A percentile compares a stretch with the other conserved stretches of the same genome.
Evolutionary conservation across 2,888 invertebrate species (phyloP).

Genomic region (Ornithoptera alexandrae): DNA sequence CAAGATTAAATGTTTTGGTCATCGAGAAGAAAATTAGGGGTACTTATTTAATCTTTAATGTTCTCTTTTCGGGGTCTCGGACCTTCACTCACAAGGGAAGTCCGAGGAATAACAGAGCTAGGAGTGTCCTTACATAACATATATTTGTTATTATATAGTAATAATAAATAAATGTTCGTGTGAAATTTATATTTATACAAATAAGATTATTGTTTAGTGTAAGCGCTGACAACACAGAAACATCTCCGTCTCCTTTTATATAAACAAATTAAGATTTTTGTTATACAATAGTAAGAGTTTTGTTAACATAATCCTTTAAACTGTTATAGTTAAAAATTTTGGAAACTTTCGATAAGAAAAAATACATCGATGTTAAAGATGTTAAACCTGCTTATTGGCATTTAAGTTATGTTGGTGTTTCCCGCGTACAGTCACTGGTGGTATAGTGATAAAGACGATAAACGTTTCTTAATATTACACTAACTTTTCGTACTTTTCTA

Average conservation of each 20-base stretch:
- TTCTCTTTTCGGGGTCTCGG: too few relatives aligned
- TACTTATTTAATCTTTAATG: too few relatives aligned
- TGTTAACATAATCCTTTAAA: conserved; percentile 11
- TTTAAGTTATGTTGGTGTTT: conserved; percentile 13
- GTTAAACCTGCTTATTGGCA: conserved; percentile 27
- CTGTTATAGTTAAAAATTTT: neutral
- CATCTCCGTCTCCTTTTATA: conserved; percentile 34
- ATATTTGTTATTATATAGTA: neutral
- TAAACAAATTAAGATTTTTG: conserved; percentile 47
- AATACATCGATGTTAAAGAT: conserved; percentile 26
- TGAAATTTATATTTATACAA: neutral
- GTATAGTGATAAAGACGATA: neutral
- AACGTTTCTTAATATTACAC: neutral
- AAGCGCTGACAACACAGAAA: conserved; percentile 22
- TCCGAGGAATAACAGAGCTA: too few relatives aligned
- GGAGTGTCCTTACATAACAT: neutral
- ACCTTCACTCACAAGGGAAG: too few relatives aligned
- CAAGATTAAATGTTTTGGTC: too few relatives aligned
- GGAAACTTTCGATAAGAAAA: conserved; percentile 15
- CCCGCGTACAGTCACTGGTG: conserved; percentile 8
- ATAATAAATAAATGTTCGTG: too few relatives aligned
- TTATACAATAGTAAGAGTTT: conserved; percentile 25
- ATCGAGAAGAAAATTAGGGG: too few relatives aligned
- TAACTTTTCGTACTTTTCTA: neutral
- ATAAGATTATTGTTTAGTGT: conserved; percentile 23